These are phyloP conservation scores for Rhysida immarginata DNA, from an alignment of 1,140 invertebrate genomes.

Conservation along the genomic window DNA sequence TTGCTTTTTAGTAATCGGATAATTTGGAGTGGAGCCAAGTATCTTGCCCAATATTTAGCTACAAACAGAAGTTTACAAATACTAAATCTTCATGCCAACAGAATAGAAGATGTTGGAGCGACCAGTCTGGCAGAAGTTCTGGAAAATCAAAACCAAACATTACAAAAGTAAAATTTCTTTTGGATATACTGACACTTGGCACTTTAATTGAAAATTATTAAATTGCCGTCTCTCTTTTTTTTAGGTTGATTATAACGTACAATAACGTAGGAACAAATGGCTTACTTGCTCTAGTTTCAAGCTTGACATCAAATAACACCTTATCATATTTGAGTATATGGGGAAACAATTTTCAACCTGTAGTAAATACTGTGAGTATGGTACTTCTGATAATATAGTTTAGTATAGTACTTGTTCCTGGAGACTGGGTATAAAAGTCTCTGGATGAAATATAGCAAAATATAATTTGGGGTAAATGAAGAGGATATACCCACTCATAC, in stretches of 20 bases:
- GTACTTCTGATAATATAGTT: no score
- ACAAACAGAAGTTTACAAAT: background rate
- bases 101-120: background rate
- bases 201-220: no score
- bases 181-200: no score
- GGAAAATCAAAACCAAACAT: background rate
- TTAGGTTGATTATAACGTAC: background rate
- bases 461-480: no score
- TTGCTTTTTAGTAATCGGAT: background rate
- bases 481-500: no score
- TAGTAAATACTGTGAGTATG: no score
- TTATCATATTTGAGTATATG: background rate
- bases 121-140: background rate
- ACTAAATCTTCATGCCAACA: conserved; percentile 3
- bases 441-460: no score
- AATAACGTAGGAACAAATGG: background rate
- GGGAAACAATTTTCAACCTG: background rate
- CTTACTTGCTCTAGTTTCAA: background rate
- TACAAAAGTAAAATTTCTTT: conserved; percentile 4
- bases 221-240: no score
- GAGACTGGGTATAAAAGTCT: no score
- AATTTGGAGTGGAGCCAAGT: background rate
- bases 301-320: background rate
- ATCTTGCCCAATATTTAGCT: background rate
- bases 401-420: no score